Percentiles rank a stretch among this genome's conserved stretches.
Evolutionary conservation across 2,113 vertebrate genomes (phyloP).

Genomic region (Aptenodytes patagonicus): DNA sequence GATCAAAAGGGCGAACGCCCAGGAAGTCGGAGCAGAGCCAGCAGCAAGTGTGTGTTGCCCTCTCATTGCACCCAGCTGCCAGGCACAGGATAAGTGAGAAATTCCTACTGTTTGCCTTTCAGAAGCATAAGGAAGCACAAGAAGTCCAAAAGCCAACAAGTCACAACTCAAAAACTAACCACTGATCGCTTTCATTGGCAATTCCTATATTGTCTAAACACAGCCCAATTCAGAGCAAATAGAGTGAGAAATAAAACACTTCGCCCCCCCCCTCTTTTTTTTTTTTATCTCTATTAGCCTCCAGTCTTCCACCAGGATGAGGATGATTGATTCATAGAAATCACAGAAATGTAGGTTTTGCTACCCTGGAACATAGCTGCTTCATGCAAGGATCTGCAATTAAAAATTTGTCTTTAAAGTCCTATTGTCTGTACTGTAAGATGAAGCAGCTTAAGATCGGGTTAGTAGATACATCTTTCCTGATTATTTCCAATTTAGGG

Average conservation of each 20-base stretch:
- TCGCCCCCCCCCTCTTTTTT: not conserved
- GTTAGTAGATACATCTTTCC: not conserved
- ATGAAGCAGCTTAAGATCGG: not conserved
- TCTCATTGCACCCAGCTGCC: not conserved
- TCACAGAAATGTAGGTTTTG: not conserved
- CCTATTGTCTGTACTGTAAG: not conserved
- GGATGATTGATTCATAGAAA: not conserved
- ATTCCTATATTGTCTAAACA: not conserved
- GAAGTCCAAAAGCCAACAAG: not conserved
- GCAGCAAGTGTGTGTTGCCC: not conserved
- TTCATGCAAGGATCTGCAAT: not conserved
- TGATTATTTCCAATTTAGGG: not conserved
- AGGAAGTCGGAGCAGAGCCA: not conserved
- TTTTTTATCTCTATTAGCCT: not conserved
- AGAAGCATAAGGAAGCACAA: not conserved
- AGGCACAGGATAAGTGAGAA: not conserved
- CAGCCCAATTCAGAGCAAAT: not conserved
- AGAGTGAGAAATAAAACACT: not conserved
- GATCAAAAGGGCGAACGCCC: not conserved
- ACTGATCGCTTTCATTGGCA: not conserved
- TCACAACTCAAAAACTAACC: not conserved
- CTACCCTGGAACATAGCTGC: not conserved
- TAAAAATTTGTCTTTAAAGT: not conserved
- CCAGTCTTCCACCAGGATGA: not conserved
- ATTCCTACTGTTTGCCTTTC: not conserved